Percentiles rank a stretch among this genome's conserved stretches.
Evolutionary conservation across 2,113 vertebrate genomes (phyloP).

Genomic region (Arvicanthis niloticus): DNA sequence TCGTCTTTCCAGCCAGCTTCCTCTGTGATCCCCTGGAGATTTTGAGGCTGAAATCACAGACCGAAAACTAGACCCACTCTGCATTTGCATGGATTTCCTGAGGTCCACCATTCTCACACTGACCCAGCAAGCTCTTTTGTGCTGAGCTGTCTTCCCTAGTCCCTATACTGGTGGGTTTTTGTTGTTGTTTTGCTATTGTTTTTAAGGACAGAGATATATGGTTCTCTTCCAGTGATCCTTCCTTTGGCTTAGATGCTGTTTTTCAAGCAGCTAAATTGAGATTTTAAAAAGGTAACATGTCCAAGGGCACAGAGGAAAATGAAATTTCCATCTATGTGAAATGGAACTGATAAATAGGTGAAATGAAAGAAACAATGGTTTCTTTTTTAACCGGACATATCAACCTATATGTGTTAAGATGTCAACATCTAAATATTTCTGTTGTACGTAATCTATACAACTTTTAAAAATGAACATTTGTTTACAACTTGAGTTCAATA

Average conservation of each 20-base stretch:
- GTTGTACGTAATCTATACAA: background rate
- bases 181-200: too few relatives aligned
- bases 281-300: background rate
- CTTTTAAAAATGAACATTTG: background rate
- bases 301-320: background rate
- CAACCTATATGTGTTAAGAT: conserved; percentile 8
- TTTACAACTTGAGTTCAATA: conserved; percentile 43
- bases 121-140: background rate
- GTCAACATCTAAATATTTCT: background rate
- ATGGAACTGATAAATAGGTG: conserved; percentile 6
- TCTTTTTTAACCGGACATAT: background rate
- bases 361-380: background rate
- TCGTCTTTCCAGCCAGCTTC: background rate
- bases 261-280: background rate
- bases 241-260: background rate
- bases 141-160: background rate
- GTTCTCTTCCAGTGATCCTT: background rate
- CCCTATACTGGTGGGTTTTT: background rate
- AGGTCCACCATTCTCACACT: background rate
- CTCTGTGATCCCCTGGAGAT: background rate
- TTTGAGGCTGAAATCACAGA: background rate
- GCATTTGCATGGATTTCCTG: background rate
- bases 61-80: background rate
- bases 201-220: background rate
- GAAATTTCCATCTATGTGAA: background rate